Evolutionary conservation across 2,113 vertebrate species (phyloP).

Genomic region (Gymnogyps californianus): DNA sequence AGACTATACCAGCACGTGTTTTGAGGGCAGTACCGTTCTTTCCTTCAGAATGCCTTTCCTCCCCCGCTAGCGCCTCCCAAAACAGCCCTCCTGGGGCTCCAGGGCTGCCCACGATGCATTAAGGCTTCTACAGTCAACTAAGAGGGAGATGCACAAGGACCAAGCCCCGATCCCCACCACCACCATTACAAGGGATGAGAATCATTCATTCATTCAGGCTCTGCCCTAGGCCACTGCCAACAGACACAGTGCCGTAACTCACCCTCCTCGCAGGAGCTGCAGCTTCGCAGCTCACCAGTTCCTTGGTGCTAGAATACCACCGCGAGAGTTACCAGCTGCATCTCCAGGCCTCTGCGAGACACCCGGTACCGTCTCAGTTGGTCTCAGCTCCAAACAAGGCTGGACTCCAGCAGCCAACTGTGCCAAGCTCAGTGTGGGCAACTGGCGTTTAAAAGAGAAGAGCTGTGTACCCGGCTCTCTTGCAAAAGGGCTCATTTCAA

Average conservation of each 20-base stretch:
- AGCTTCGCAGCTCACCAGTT: background rate
- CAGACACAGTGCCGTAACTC: background rate
- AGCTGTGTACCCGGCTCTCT: background rate
- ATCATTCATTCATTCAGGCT: background rate
- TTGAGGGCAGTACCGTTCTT: background rate
- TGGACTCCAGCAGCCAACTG: background rate
- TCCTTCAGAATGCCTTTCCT: background rate
- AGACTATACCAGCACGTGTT: background rate
- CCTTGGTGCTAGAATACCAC: background rate
- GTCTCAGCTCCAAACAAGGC: background rate
- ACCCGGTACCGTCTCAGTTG: background rate
- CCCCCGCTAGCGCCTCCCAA: background rate
- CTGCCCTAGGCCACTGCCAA: rapidly evolving
- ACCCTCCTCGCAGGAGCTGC: rapidly evolving
- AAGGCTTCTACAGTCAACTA: background rate
- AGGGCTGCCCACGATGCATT: background rate
- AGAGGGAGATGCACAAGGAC: background rate
- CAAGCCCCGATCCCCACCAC: background rate
- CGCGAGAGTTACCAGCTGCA: background rate
- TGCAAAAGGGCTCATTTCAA: slow-evolving; percentile 16
- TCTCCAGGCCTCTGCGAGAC: background rate
- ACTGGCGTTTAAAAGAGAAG: background rate
- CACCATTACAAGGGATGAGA: background rate
- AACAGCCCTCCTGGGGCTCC: background rate
- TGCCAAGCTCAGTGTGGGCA: background rate